Conservation (phyloP, 2,113 vertebrate species). For the Psammodynastes pulverulentus region DNA sequence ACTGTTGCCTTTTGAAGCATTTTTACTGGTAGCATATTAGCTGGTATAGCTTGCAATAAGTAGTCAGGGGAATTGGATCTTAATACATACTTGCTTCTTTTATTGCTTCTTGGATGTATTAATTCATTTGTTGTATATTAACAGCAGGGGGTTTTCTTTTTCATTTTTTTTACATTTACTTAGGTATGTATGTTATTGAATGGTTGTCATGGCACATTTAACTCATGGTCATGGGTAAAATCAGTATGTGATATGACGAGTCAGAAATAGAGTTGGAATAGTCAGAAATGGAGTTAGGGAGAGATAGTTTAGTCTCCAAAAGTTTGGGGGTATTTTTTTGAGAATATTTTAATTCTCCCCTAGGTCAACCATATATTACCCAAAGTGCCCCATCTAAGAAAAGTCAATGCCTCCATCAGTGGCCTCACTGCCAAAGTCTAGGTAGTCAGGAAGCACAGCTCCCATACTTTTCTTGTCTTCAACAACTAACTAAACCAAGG, state of each 20-base stretch:
- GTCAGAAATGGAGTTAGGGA: not conserved
- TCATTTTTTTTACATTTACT: not conserved
- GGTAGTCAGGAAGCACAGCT: not conserved
- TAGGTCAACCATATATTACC: not conserved
- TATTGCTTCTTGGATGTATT: not conserved
- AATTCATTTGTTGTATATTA: not conserved
- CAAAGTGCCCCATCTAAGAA: not conserved
- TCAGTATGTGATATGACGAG: not conserved
- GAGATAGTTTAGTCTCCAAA: not conserved
- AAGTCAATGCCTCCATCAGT: not conserved
- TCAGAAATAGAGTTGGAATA: not conserved
- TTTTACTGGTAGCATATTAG: not conserved
- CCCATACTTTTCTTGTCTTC: not conserved
- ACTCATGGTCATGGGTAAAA: not conserved
- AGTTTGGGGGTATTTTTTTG: not conserved
- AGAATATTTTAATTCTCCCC: too few relatives aligned
- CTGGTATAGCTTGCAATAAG: not conserved
- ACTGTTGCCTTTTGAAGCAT: not conserved
- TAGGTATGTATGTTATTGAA: not conserved
- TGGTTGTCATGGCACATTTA: not conserved
- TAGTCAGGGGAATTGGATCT: not conserved
- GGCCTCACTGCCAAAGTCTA: not conserved
- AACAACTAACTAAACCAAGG: not conserved
- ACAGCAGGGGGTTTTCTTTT: not conserved
- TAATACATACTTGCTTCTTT: not conserved